Evolutionary conservation across 2,797 vertebrate genomes (phyloP), one percentile per base, ranked within the genome.

Genomic region (Acrossocheilus fasciatus): DNA sequence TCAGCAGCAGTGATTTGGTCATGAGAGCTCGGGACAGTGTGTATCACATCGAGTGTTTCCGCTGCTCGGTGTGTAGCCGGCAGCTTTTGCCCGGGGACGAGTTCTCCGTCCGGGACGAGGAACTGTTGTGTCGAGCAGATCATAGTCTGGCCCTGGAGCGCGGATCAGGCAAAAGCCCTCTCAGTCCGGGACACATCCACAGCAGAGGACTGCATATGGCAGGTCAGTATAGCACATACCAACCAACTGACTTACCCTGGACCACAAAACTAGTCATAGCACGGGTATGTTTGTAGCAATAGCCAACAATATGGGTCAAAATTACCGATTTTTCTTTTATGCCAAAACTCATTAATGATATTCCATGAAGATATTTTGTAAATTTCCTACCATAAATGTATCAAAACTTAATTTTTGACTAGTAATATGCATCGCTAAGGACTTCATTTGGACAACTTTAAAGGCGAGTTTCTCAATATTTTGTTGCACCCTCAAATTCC

Each of bases 41-140:
- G 84, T 98, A 97, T 92, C 98, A 98, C 95, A 96, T 97, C 92
- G 97, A 98, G 91, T 99, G 98, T 91, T 99, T 99, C 93, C 96
- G 97, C 89, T 98, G 98, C 94, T 96, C 97, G 4, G 96, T 97
- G 85, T 99, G 98, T 94, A 96, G 96, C 92, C 95, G 97, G 62
- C 97, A 97, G 91, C 97, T 99, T 87, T 94, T 98, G 88, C 98
- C 98, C 2, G 98, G 98, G 0, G 98, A 98, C 85, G 97, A 98
- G 93, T 98, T 98, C 95, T 97, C 96, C 70, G 94, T 99, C 90
- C 95, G 96, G 92, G 97, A 97, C 41, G 97, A 97, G 41, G 96
- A 97, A 92, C 94, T 98, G 87, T 95, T 98, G 89, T 98, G 98
- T 88, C 95, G 97, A 73, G 96, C 97, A 0, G 97, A 98, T 81